Evolutionary conservation across 2,797 vertebrate genomes (phyloP).

Genomic region (Mycteria americana): DNA sequence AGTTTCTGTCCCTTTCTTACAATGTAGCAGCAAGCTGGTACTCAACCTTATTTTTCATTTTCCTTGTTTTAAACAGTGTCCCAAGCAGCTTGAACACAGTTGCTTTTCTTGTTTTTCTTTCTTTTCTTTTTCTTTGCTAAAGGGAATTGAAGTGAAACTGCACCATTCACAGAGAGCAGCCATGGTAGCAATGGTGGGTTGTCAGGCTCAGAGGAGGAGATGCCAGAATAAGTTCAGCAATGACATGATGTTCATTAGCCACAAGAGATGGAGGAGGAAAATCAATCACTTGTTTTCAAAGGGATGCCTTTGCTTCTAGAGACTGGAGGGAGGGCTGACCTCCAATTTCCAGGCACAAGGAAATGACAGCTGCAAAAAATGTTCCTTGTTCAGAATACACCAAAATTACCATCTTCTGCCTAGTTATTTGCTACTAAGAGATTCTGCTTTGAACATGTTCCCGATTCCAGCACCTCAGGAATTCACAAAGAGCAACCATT

Average conservation of each 20-base stretch:
- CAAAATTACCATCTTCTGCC: conserved; percentile 8
- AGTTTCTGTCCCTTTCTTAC: background rate
- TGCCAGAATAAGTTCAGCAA: conserved; percentile 38
- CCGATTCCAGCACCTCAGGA: conserved; percentile 7
- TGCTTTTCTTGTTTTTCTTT: background rate
- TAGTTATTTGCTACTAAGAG: background rate
- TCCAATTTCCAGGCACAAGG: conserved; percentile 20
- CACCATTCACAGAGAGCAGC: background rate
- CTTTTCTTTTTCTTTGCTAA: background rate
- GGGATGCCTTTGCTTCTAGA: background rate
- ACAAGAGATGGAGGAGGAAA: conserved; percentile 17
- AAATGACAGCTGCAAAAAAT: conserved; percentile 30
- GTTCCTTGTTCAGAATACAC: background rate
- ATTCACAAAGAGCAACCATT: background rate
- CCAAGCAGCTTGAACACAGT: background rate
- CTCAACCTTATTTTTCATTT: background rate
- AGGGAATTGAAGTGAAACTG: background rate
- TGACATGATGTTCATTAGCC: conserved; percentile 15
- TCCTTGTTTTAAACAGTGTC: background rate
- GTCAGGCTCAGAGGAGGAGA: conserved; percentile 25
- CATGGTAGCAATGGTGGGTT: background rate
- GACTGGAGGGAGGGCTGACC: background rate
- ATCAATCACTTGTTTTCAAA: background rate
- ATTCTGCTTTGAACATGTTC: background rate
- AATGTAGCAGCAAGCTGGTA: background rate